Evolutionary conservation across 1,140 invertebrate genomes (phyloP).

Genomic region (Zeugodacus cucurbitae): DNA sequence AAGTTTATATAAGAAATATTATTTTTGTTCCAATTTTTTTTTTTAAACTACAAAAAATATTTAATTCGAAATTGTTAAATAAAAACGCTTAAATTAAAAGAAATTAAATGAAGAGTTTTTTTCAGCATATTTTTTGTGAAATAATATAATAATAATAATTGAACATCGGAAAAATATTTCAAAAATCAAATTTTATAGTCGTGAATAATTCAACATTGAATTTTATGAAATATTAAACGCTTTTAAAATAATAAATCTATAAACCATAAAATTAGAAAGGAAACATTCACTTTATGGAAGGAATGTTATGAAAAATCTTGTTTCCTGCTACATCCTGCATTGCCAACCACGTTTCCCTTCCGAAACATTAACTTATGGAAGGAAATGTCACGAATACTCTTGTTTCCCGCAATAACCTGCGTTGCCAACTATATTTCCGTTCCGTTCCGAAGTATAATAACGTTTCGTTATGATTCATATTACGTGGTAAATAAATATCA

Average conservation of each 20-base stretch:
- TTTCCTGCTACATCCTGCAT: background rate
- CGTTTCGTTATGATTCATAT: background rate
- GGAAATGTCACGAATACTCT: too few relatives aligned
- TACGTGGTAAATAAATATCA: background rate
- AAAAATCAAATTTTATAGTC: too few relatives aligned
- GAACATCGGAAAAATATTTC: too few relatives aligned
- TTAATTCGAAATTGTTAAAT: conserved; percentile 25
- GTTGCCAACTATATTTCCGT: background rate
- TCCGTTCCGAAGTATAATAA: background rate
- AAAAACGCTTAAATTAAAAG: background rate
- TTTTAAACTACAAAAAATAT: conserved; percentile 14
- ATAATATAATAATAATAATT: too few relatives aligned
- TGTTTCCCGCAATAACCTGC: background rate
- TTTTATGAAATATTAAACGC: too few relatives aligned
- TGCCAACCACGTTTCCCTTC: background rate
- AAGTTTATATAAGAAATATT: conserved; percentile 27
- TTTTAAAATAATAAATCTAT: too few relatives aligned
- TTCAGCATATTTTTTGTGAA: too few relatives aligned
- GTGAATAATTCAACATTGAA: too few relatives aligned
- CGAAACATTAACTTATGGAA: too few relatives aligned
- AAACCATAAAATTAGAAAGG: too few relatives aligned
- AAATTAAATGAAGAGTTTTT: background rate
- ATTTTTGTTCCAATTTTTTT: conserved; percentile 10
- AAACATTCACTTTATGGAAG: too few relatives aligned
- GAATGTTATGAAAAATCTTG: background rate